These are phyloP conservation scores for Chunga burmeisteri DNA, from an alignment of 2,113 vertebrate genomes.

Conservation along the genomic window DNA sequence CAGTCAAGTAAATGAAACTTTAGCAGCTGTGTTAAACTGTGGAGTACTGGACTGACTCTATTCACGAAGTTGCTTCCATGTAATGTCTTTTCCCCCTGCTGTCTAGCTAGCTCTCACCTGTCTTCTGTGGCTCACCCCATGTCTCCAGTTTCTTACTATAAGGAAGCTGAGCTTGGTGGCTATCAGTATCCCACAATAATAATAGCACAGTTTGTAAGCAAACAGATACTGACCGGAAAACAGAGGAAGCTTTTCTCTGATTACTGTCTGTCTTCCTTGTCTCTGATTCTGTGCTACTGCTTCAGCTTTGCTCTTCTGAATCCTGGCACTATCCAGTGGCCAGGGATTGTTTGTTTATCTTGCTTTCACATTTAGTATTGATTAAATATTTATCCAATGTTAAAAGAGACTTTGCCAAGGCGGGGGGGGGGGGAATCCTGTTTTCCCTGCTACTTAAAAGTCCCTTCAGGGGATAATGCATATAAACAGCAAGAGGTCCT, in stretches of 20 bases:
- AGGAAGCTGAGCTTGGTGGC: not conserved
- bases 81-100: not conserved
- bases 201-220: not conserved
- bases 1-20: not conserved
- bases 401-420: not conserved
- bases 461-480: not conserved
- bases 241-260: not conserved
- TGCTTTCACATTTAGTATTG: not conserved
- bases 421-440: not conserved
- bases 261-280: not conserved
- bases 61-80: not conserved
- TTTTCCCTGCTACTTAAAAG: not conserved
- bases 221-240: not conserved
- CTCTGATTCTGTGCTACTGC: not conserved
- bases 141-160: not conserved
- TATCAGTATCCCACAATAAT: not conserved
- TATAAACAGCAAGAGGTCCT: not conserved
- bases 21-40: not conserved
- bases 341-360: not conserved
- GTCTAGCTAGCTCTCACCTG: too few species aligned
- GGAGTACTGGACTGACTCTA: not conserved
- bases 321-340: not conserved
- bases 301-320: not conserved
- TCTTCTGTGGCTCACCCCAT: too few species aligned
- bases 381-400: not conserved